phyloP scores from a whole-genome alignment of 35 echinoderm and acorn worm species.

The Antedon bifida region DNA sequence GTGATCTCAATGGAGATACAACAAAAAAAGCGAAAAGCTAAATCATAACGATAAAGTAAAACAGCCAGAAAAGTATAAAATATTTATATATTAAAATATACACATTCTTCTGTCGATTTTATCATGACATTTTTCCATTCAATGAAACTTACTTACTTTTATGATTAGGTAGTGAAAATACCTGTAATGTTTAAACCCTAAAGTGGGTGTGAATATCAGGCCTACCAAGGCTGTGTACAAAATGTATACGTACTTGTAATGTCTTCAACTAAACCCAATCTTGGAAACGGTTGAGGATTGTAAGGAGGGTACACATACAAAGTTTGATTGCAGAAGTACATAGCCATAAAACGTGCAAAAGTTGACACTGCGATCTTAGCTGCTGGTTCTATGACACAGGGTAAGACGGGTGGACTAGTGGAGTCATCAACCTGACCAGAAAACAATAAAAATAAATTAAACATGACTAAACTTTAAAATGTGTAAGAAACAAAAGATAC shows the following conservation, averaged over 20 bases:
- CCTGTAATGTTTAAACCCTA: too few relatives aligned
- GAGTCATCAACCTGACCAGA: conserved; percentile 7
- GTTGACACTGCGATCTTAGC: conserved; percentile 30
- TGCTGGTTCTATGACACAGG: background rate
- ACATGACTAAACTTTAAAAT: background rate
- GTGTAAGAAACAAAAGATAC: background rate
- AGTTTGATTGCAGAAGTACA: conserved; percentile 89
- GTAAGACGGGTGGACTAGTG: background rate
- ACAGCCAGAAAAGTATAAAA: too few relatives aligned
- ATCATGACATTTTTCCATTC: too few relatives aligned
- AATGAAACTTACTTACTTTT: too few relatives aligned
- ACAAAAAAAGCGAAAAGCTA: too few relatives aligned
- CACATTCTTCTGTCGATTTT: too few relatives aligned
- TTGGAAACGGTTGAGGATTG: conserved; percentile 31
- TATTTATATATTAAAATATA: too few relatives aligned
- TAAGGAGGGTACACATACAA: conserved; percentile 57
- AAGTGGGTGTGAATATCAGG: too few relatives aligned
- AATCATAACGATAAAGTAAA: too few relatives aligned
- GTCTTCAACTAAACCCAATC: conserved; percentile 16
- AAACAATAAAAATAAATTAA: background rate
- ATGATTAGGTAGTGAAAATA: too few relatives aligned
- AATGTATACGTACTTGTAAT: background rate
- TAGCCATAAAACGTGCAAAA: conserved; percentile 80
- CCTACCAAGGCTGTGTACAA: too few relatives aligned
- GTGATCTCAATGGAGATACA: too few relatives aligned